Base-by-base conservation (phyloP, 1,140 invertebrate genomes). In the Holcopasites calliopsidis region DNA sequence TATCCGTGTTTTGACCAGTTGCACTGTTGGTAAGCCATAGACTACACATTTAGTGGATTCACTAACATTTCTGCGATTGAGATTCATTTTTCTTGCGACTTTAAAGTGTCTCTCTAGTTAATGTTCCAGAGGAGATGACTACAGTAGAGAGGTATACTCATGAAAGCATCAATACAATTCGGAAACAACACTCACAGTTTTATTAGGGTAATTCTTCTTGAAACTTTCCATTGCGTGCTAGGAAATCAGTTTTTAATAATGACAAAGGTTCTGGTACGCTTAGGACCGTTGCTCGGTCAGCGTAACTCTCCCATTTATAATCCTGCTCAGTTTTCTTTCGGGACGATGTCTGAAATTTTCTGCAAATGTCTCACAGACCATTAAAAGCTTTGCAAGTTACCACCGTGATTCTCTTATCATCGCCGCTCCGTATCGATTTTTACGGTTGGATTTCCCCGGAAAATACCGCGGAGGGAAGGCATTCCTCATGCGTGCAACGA, bases 121-220 rank as follows among this genome's bases (percentile, higher is more conserved):
- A 71, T 40, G 44, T 31, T 3, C 3, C 55, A 61, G 33, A 61
- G 50, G 33, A 28, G 23, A 33, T 50, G 16, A 23, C 23, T 71
- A 44, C 33, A 71, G 49, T 7, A 16, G 10, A 11, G 8, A 64
- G 18, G 11, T 18, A 61, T 38, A 38, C 38, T 49, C 68, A 38
- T 28, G 8, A 4, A 57, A 71, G 50, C 61, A 61, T 33, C 61
- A 60, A 71, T 71, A 44, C 61, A 71, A 71, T 71, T 35, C 42
- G 11, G 26, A 13, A 26, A 61, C 21, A 71, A 57, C 28, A 33
- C 28, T 5, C 33, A 11, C 16, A 18, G 18, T 38, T 60, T 71
- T 28, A 49, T 47, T 47, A 5, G 18, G 16, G 26, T 1, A 21
- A 60, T 70, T 5, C 0, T 26, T 60, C 42, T 47, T 21, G 3